Evolutionary conservation across 2,888 invertebrate species (phyloP).

Genomic region (Ophion ventricosus): DNA sequence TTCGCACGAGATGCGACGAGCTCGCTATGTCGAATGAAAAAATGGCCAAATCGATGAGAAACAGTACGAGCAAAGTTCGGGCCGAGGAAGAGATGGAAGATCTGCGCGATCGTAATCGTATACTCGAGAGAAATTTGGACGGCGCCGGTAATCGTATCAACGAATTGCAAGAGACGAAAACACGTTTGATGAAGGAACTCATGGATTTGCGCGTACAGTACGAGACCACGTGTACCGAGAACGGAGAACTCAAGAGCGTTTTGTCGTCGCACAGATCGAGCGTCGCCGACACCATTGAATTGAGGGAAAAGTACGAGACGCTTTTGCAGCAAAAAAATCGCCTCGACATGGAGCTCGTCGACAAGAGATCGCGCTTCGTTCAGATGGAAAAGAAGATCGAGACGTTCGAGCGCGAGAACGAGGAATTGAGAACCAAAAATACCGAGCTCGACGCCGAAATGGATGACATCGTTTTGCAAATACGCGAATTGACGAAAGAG

Average conservation of each 20-base stretch:
- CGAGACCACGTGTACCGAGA: constrained; percentile 70
- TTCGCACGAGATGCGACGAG: constrained; percentile 84
- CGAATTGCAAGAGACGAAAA: constrained; percentile 75
- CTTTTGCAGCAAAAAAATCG: constrained; percentile 74
- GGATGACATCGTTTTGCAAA: constrained; percentile 75
- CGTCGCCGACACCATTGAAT: constrained; percentile 59
- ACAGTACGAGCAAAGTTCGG: constrained; percentile 83
- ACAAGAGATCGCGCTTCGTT: constrained; percentile 79
- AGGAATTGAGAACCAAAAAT: constrained; percentile 80
- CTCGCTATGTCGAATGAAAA: constrained; percentile 83
- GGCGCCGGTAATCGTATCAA: constrained; percentile 78
- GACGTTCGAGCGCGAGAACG: constrained; percentile 83
- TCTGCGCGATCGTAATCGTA: constrained; percentile 76
- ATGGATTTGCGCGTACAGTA: constrained; percentile 69
- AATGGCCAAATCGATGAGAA: constrained; percentile 81
- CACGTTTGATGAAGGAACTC: constrained; percentile 71
- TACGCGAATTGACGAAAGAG: constrained; percentile 70
- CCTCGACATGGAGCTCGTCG: constrained; percentile 83
- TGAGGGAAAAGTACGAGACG: constrained; percentile 72
- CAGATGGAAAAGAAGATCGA: constrained; percentile 81
- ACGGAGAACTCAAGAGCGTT: constrained; percentile 69
- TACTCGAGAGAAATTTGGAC: constrained; percentile 78
- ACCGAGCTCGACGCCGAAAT: constrained; percentile 84
- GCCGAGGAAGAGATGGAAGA: constrained; percentile 78
- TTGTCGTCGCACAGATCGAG: constrained; percentile 66